Percentiles rank a stretch among this genome's conserved stretches.
phyloP scores from a whole-genome alignment of 37 sponge, comb jelly and placozoan genomes.

The Beroe forskalii region DNA sequence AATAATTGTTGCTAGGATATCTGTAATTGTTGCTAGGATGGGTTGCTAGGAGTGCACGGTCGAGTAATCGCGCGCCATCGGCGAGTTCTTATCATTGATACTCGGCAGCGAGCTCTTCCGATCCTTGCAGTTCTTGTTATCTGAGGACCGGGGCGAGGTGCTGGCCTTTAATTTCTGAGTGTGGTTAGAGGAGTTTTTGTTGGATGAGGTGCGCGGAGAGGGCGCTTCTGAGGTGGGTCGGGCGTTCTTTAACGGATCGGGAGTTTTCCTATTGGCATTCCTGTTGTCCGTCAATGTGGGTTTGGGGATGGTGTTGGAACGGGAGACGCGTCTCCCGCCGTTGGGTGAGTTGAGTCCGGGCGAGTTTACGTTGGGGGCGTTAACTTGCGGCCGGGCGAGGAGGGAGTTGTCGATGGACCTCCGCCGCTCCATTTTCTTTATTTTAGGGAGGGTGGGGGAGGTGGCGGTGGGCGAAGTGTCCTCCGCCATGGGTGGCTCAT shows the following conservation, averaged over 20 bases:
- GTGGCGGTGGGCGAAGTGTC: neutral
- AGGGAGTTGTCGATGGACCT: slow-evolving; percentile 64
- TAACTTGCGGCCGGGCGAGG: neutral
- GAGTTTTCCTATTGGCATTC: neutral
- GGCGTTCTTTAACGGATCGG: neutral
- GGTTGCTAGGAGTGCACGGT: slow-evolving; percentile 7
- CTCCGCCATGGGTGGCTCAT: neutral
- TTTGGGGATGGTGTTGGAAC: neutral
- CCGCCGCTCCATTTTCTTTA: slow-evolving; percentile 39
- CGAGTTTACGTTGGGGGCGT: neutral
- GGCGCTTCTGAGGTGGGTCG: neutral
- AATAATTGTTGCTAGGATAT: too few relatives aligned
- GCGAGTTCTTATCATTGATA: slow-evolving; percentile 25
- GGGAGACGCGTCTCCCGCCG: slow-evolving; percentile 31
- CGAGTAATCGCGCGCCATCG: slow-evolving; percentile 12
- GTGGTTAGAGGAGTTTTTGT: neutral
- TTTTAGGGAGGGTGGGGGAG: neutral
- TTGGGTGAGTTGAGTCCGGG: neutral
- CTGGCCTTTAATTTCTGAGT: neutral
- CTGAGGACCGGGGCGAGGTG: neutral
- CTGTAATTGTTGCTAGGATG: neutral
- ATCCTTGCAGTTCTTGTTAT: slow-evolving; percentile 3
- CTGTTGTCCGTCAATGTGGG: neutral
- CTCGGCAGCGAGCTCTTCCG: slow-evolving; percentile 22
- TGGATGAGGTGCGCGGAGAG: neutral